Evolutionary conservation across 2,113 vertebrate genomes (phyloP), one percentile per base, ranked within the genome.

Genomic region (Takifugu bimaculatus): DNA sequence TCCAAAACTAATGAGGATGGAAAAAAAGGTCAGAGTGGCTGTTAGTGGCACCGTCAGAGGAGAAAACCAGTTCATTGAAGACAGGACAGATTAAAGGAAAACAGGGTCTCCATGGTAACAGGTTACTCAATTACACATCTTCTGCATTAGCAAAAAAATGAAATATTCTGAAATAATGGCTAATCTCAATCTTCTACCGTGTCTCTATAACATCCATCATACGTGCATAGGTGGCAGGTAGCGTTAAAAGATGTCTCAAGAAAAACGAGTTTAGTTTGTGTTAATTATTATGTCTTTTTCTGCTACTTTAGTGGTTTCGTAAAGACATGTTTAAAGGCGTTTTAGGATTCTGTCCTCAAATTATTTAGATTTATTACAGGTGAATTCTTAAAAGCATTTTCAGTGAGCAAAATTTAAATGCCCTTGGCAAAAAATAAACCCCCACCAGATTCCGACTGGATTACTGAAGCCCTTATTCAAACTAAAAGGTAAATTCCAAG

Each of bases 1-100:
- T 28, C 44, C 44, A 70, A 60, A 75, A 72, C 47, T 28, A 3
- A 43, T 60, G 63, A 44, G 13, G 61, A 61, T 57, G 29, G 50
- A 68, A 32, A 52, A 26, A 65, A 57, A 43, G 12, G 45, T 26
- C 26, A 47, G 28, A 44, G 9, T 55, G 50, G 56, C 32, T 53
- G 50, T 35, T 39, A 11, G 35, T 39, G 35, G 35, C 35, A 39
- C 9, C 9, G 7, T 39, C 35, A 39, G 35, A 39, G 35, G 9
- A 39, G 9, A 39, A 11, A 39, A 39, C 7, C 35, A 39, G 35
- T 20, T 20, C 52, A 39, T 5, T 15, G 50, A 6, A 39, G 7
- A 39, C 1, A 39, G 35, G 35, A 39, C 29, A 32, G 9, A 39
- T 39, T 6, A 39, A 39, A 39, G 35, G 35, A 39, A 39, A 39